Base-by-base conservation (phyloP, 2,888 invertebrate species). In the Abscondita cerata region DNA sequence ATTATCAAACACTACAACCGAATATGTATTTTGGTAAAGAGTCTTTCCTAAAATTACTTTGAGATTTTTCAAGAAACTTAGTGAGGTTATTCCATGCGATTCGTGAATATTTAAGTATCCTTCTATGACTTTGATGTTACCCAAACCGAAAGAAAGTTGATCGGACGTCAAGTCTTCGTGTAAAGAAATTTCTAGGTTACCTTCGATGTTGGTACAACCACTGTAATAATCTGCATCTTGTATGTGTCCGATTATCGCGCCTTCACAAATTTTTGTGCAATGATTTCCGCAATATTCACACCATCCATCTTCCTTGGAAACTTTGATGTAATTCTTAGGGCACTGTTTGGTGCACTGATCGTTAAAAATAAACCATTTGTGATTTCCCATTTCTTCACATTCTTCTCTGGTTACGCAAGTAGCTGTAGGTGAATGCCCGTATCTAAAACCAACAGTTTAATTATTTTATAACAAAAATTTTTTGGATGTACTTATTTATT, bases 161-260 rank as follows among this genome's bases (percentile, higher is more conserved):
- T 83, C 79, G 66, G 48, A 60, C 12, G 62, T 52, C 25, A 48
- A 38, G 20, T 56, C 38, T 13, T 25, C 16, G 20, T 60, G 40
- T 33, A 89, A 82, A 65, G 85, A 83, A 56, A 95, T 90, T 57
- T 85, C 86, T 33, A 98, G 80, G 9, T 87, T 87, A 0, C 95
- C 93, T 36, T 89, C 86, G 18, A 98, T 86, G 59, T 88, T 85
- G 1, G 92, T 91, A 75, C 96, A 97, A 11, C 88, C 90, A 50
- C 85, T 85, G 15, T 92, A 82, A 1, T 79, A 79, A 73, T 91
- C 87, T 0, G 92, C 88, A 38, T 86, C 83, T 6, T 85, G 83
- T 44, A 93, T 80, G 61, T 87, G 87, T 59, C 86, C 85, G 6
- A 95, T 83, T 2, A 78, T 73, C 3, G 11, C 20, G 1, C 83